Base-by-base conservation (phyloP, 2,888 invertebrate species). In the Ditylenchus weischeri region DNA sequence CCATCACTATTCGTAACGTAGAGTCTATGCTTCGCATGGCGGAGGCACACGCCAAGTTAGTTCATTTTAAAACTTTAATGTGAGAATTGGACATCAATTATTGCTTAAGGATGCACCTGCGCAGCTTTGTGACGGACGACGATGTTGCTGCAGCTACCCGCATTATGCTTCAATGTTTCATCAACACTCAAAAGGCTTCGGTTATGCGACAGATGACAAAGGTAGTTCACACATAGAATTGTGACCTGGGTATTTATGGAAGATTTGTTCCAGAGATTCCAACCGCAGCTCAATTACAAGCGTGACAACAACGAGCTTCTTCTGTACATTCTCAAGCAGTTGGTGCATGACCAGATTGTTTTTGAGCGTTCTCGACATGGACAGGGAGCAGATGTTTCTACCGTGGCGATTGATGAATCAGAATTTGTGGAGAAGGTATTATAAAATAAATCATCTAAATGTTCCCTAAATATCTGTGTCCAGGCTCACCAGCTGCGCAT, bases 21-120 rank as follows among this genome's bases (percentile, higher is more conserved):
- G 98, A 98, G 86, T 91, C 91, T 83, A 92, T 99, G 84, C 95
- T 98, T 78, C 89, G 98, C 10, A 92, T 98, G 91, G 88, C 94
- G 0, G 98, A 99, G 84, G 92, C 96, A 0, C 91, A 93, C 85
- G 96, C 96, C 0, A 43, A 43, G 43, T 43, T 2, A 29, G 29
- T 29, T 29, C 29, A 29, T 29, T 29, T 50, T 6, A 2, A 54
- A 54, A 54, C n/a, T 54, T 54, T 54, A 10, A 21, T 54, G 4
- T 21, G 59, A 71, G 11, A 7, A 21, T 43, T 13, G 43, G 91
- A 88, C n/a, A n/a, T 95, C 0, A 98, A 99, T 84, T 92, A 96
- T 0, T 91, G 94, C 85, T 96, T 98, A 0, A 89, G 91, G 71
- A 91, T 99, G 88, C 94, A 96, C 86, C 86, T 99, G 35, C 88